These are phyloP conservation scores for Falco naumanni DNA, from an alignment of 2,797 vertebrate species.

Conservation along the genomic window DNA sequence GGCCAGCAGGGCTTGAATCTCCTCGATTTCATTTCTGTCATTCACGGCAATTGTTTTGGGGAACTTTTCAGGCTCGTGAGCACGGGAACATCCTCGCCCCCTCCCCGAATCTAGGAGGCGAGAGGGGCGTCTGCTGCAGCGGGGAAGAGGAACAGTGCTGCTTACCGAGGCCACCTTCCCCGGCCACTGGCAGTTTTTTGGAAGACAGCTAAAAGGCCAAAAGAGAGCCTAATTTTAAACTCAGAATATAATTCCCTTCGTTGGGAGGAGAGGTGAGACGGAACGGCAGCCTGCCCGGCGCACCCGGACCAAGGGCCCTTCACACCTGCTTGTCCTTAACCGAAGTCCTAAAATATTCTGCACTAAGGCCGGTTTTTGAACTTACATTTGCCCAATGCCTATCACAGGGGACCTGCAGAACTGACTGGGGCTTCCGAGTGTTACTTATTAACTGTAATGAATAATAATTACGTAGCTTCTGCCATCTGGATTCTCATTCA, in stretches of 20 bases:
- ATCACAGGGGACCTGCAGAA: neutral
- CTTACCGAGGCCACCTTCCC: neutral
- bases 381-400: neutral
- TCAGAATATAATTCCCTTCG: neutral
- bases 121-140: fast-evolving
- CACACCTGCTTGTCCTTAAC: neutral
- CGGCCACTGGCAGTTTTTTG: fast-evolving
- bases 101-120: fast-evolving
- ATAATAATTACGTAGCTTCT: conserved; percentile 62
- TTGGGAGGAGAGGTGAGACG: neutral
- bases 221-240: neutral
- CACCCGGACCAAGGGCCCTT: neutral
- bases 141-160: neutral
- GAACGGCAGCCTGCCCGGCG: neutral
- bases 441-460: conserved; percentile 65
- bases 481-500: conserved; percentile 65
- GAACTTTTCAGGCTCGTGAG: neutral
- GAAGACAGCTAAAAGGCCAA: neutral
- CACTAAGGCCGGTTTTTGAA: neutral
- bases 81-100: fast-evolving
- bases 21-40: conserved; percentile 54
- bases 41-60: conserved; percentile 2
- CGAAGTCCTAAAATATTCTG: neutral
- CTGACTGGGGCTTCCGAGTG: conserved; percentile 35
- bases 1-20: conserved; percentile 51